Conservation (phyloP, 2,113 vertebrate species). For the Stictonetta naevosa region DNA sequence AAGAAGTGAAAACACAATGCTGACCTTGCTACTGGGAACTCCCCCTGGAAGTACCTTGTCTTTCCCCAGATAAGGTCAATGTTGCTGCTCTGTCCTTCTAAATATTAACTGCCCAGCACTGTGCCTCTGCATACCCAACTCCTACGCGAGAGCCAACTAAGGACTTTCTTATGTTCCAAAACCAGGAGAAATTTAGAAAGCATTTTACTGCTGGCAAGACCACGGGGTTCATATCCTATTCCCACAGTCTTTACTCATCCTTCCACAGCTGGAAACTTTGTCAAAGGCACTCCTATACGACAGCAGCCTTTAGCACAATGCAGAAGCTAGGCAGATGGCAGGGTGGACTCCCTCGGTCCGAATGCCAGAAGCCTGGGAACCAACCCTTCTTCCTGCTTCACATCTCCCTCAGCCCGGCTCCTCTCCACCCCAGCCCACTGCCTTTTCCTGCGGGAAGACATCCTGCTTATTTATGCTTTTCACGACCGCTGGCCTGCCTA, state of each 20-base stretch:
- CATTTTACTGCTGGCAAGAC: constrained; percentile 48
- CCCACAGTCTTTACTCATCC: constrained; percentile 71
- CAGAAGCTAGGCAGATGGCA: constrained; percentile 65
- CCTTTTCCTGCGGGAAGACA: constrained; percentile 63
- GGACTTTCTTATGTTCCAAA: constrained; percentile 23
- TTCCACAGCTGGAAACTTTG: constrained; percentile 71
- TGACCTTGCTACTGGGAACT: constrained; percentile 27
- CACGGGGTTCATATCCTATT: constrained; percentile 49
- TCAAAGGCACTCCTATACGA: constrained; percentile 43
- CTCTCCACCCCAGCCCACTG: constrained; percentile 36
- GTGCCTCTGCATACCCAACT: not conserved
- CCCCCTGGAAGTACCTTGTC: not conserved
- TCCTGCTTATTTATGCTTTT: constrained; percentile 61
- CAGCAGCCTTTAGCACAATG: constrained; percentile 51
- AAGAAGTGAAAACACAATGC: constrained; percentile 7
- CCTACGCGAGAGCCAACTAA: not conserved
- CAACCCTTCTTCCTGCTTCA: constrained; percentile 70
- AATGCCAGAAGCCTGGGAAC: constrained; percentile 73
- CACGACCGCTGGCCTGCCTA: not conserved
- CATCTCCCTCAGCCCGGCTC: constrained; percentile 31
- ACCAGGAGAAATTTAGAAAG: constrained; percentile 55
- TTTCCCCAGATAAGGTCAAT: not conserved
- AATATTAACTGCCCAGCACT: constrained; percentile 24
- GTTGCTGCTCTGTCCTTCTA: constrained; percentile 1
- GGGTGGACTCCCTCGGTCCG: constrained; percentile 27